Base-by-base conservation (phyloP, 1,140 invertebrate species). In the Helicoverpa zea region DNA sequence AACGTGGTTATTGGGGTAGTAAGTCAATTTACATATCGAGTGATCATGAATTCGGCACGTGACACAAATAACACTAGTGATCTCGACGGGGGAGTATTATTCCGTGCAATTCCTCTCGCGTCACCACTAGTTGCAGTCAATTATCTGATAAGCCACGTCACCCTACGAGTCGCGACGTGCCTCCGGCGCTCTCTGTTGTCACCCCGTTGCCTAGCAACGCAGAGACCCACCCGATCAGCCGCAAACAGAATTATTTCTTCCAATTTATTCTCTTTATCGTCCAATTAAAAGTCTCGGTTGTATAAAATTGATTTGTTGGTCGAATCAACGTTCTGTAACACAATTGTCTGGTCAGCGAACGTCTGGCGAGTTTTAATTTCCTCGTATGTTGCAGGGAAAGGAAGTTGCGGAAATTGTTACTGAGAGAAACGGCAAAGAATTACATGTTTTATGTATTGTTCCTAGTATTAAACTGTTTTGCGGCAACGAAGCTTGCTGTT, bases 71-170 rank as follows among this genome's bases (percentile, higher is more conserved):
- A 77, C 14, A 64, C 4, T 64, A 16, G 49, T 29, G 43, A 14
- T 16, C 66, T 51, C 56, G 4, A 7, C 52, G 54, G 54, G 64
- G 66, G 13, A 30, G 16, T 35, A 43, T 9, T 43, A 43, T 7
- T 51, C 70, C 68, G 70, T 64, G 79, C 70, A 76, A 78, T 80
- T 81, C 74, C 77, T 81, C 73, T 84, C 64, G 61, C 74, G 81
- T 82, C 78, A 80, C 77, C 81, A 80, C 81, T 81, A 81, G 84
- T 82, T 81, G 84, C 85, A 90, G 83, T 87, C 89, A 92, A 92
- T 91, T 91, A 91, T 91, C 88, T 89, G 90, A 91, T 92, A 92
- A 91, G 89, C 80, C 77, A 77, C 83, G 81, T 84, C 87, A 83
- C 89, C 87, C 87, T 84, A 83, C 88, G 68, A 43, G 35, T 79